Percentiles rank a stretch among this genome's conserved stretches.
These are phyloP conservation scores for Allolobophora icterica DNA, from an alignment of 2,888 invertebrate genomes.

Conservation along the genomic window DNA sequence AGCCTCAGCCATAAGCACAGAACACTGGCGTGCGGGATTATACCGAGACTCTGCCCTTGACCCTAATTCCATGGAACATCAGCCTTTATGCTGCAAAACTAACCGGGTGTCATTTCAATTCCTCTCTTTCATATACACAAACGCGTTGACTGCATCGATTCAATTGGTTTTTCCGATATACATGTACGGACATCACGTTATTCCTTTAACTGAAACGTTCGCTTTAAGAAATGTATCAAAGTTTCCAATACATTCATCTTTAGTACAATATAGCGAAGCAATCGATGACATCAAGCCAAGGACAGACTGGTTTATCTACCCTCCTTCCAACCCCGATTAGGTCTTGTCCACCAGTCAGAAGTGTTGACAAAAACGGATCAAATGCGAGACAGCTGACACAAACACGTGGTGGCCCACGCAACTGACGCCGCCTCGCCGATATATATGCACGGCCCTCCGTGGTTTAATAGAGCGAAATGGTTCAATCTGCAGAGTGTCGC, in stretches of 20 bases:
- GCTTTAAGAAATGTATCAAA: neutral
- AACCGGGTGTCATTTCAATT: too few relatives aligned
- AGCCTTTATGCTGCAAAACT: too few relatives aligned
- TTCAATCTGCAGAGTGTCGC: neutral
- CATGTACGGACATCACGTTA: too few relatives aligned
- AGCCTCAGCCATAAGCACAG: too few relatives aligned
- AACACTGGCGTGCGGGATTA: too few relatives aligned
- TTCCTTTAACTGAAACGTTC: too few relatives aligned
- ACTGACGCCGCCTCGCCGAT: neutral
- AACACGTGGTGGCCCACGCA: neutral
- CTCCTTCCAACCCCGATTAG: neutral
- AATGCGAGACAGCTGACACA: neutral
- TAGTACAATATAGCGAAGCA: neutral
- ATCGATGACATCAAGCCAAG: neutral
- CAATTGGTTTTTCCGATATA: too few relatives aligned
- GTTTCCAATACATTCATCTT: neutral
- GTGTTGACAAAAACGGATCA: neutral
- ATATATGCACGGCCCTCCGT: neutral
- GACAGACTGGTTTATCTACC: neutral
- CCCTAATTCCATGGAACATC: too few relatives aligned
- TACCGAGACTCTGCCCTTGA: too few relatives aligned
- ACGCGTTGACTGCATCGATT: too few relatives aligned
- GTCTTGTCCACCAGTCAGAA: neutral
- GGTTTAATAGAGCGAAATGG: neutral
- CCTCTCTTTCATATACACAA: too few relatives aligned